Evolutionary conservation across 1,140 invertebrate genomes (phyloP), one percentile per base, ranked within the genome.

Genomic region (Dendroctonus ponderosae): DNA sequence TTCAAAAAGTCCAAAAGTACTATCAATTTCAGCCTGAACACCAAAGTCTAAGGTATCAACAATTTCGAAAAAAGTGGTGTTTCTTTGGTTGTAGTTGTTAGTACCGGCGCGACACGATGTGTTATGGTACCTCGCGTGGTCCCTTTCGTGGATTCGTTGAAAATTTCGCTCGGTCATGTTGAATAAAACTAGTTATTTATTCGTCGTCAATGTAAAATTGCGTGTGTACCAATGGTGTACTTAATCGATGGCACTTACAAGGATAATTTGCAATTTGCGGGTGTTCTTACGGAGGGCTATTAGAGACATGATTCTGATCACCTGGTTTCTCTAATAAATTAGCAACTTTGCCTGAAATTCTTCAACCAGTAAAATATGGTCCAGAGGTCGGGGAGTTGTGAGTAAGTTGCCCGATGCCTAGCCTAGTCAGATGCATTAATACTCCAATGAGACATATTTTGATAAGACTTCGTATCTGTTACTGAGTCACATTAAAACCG

Each of bases 1-100:
- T 62, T 58, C 61, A 68, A 61, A 61, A 67, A 68, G 61, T 62
- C 52, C 61, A 68, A 68, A 50, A 68, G 61, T 68, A 68, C 52
- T 41, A 68, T 26, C 42, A 57, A 52, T 58, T 62, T 62, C 48
- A 60, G 66, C 48, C 53, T 49, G 37, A 37, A 56, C 60, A 56
- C 52, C 66, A 68, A 68, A 68, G 66, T 68, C 66, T 68, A 68
- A 62, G 37, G 50, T 67, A 46, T 61, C 44, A 56, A 46, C 51
- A 42, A 59, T 43, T 44, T 46, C 57, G 51, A 41, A 67, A 67
- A 67, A 62, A 62, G 56, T 67, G 41, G 50, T 49, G 58, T n/a
- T 61, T 63, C 42, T 53, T 44, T 54, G n/a, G 26, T 4, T 44
- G 11, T 54, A 59, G 64, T 58, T 65, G 64, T 60, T 59, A 60